These are phyloP conservation scores for Lacanobia oleracea DNA, from an alignment of 2,888 invertebrate genomes.

Conservation along the genomic window DNA sequence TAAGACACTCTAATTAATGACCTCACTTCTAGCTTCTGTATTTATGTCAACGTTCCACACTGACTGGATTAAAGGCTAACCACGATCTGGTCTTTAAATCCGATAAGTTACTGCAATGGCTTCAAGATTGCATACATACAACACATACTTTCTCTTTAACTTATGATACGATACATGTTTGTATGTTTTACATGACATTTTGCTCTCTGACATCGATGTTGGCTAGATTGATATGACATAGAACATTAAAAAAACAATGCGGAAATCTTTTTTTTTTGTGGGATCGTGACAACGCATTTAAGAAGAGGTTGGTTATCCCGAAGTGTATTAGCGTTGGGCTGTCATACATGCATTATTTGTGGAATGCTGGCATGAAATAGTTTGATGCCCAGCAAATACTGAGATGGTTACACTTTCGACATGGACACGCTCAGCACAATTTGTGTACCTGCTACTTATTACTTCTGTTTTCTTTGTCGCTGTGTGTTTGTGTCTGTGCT, in stretches of 20 bases:
- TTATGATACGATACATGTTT: constrained; percentile 24
- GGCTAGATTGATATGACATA: constrained; percentile 28
- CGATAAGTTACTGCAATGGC: constrained; percentile 38
- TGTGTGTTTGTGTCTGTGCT: too few relatives aligned
- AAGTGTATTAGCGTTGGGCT: too few relatives aligned
- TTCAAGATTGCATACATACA: constrained; percentile 29
- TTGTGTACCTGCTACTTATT: too few relatives aligned
- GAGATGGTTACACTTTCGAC: too few relatives aligned
- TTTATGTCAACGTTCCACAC: constrained; percentile 31
- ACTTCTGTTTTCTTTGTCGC: too few relatives aligned
- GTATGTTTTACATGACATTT: constrained; percentile 38
- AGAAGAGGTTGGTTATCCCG: too few relatives aligned
- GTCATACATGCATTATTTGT: too few relatives aligned
- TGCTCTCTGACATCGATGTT: constrained; percentile 20
- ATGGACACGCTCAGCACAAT: too few relatives aligned
- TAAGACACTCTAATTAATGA: constrained; percentile 17
- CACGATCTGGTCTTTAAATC: constrained; percentile 53
- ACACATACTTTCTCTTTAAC: constrained; percentile 39
- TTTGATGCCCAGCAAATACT: too few relatives aligned
- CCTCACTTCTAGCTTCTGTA: constrained; percentile 22
- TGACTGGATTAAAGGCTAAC: constrained; percentile 45
- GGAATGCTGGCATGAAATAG: too few relatives aligned
- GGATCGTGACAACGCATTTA: constrained; percentile 14
- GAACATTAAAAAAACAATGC: background rate
- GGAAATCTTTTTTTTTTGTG: background rate